Conservation (phyloP, 2,888 invertebrate genomes). For the Tetranychus piercei region DNA sequence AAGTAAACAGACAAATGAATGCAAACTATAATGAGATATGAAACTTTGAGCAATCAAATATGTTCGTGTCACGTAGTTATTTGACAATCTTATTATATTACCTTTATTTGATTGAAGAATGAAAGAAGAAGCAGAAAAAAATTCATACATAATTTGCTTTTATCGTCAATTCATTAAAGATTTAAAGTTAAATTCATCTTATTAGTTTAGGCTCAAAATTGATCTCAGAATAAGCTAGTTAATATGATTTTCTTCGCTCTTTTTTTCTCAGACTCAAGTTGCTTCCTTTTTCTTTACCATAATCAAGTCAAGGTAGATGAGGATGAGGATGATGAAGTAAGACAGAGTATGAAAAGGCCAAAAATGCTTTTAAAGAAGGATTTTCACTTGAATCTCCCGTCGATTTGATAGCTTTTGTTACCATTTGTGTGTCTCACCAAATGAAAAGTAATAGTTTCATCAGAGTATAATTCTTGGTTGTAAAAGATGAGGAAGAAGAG, state of each 20-base stretch:
- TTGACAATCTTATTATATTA: too few relatives aligned
- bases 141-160: too few relatives aligned
- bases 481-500: not conserved
- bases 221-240: not conserved
- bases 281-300: not conserved
- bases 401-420: not conserved
- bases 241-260: not conserved
- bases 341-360: not conserved
- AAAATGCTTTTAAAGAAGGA: not conserved
- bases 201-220: not conserved
- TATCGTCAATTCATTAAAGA: too few relatives aligned
- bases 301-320: not conserved
- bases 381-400: conserved; percentile 1
- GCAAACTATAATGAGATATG: too few relatives aligned
- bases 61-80: too few relatives aligned
- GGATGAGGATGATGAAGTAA: not conserved
- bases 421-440: not conserved
- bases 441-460: not conserved
- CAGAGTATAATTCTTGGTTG: not conserved
- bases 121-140: too few relatives aligned
- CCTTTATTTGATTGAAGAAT: too few relatives aligned
- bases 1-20: too few relatives aligned
- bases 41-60: too few relatives aligned
- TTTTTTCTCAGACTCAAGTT: not conserved
- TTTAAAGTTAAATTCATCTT: too few relatives aligned